These are phyloP conservation scores for Reticulitermes lucifugus DNA, from an alignment of 2,888 invertebrate species.

Conservation along the genomic window DNA sequence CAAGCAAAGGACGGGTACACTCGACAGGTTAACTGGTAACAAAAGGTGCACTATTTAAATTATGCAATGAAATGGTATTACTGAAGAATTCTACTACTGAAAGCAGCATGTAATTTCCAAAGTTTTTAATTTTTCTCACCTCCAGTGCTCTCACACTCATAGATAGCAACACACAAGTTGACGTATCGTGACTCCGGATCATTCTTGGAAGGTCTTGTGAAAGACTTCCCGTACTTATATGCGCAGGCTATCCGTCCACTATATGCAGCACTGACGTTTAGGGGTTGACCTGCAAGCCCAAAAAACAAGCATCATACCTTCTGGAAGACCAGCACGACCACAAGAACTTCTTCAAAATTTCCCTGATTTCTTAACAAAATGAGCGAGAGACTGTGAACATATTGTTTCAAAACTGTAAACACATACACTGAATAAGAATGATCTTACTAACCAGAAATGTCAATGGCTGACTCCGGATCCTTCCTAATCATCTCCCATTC, in stretches of 20 bases:
- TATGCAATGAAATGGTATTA: no score
- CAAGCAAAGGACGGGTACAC: no score
- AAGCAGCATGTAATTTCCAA: no score
- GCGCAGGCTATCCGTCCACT: conserved; percentile 98
- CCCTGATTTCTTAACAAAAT: no score
- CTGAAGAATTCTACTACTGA: no score
- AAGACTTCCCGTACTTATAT: conserved; percentile 92
- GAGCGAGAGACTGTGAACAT: no score
- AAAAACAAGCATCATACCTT: background rate
- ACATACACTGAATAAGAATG: background rate
- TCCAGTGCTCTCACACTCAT: conserved; percentile 99
- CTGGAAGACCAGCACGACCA: no score
- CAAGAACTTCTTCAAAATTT: no score
- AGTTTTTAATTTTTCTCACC: conserved; percentile 67
- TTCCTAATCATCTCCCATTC: conserved; percentile 92
- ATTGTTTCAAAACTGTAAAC: no score
- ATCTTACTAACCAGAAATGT: conserved; percentile 74
- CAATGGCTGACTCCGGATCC: conserved; percentile 73
- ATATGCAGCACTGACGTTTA: conserved; percentile 97
- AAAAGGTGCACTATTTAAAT: no score
- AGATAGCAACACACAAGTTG: conserved; percentile 94
- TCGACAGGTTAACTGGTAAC: no score
- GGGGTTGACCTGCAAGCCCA: conserved; percentile 75
- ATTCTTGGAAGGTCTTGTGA: conserved; percentile 81
- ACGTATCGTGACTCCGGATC: conserved; percentile 87